Base-by-base conservation (phyloP, 2,113 vertebrate species). In the Corythoichthys haematopterus region DNA sequence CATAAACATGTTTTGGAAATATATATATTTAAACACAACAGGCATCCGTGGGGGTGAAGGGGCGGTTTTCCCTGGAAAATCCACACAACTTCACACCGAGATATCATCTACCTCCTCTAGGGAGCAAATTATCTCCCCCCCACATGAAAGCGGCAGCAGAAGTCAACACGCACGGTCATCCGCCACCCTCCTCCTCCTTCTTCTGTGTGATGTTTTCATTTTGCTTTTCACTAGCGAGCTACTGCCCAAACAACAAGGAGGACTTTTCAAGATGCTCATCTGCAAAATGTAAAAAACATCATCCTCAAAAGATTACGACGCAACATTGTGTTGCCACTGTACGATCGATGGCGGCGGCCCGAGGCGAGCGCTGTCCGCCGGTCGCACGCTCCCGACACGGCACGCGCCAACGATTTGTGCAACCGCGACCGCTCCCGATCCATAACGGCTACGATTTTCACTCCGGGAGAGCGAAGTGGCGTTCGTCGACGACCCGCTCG, bases 361-460 rank as follows among this genome's bases (percentile, higher is more conserved):
- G 47, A 20, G 51, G 51, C 51, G 33, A 76, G 74, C 77, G 8
- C 57, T 51, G 70, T 80, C 75, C 80, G 72, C 78, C 81, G 71
- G 11, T 16, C 37, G 9, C 64, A 75, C 75, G 74, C 78, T 82
- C 74, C 13, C 20, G 43, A 28, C 64, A 73, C 75, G 74, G 80
- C 69, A 71, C n/a, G 62, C 16, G 46, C 46, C 45, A 84, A 83
- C 67, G 77, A 87, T 82, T 84, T 85, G 53, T 84, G 76, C 74
- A 70, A 78, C 78, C 72, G 68, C 74, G 56, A 75, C 79, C 59
- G 13, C 68, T 0, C 47, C 3, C 14, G 77, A 84, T 88, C 82
- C 20, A 88, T 88, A 75, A 77, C 12, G 6, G 61, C 63, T 7
- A 33, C 46, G n/a, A 9, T 53, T 53, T 53, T 53, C 51, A 28